phyloP scores from a whole-genome alignment of 1,140 invertebrate genomes.

The Drosophila ironensis region DNA sequence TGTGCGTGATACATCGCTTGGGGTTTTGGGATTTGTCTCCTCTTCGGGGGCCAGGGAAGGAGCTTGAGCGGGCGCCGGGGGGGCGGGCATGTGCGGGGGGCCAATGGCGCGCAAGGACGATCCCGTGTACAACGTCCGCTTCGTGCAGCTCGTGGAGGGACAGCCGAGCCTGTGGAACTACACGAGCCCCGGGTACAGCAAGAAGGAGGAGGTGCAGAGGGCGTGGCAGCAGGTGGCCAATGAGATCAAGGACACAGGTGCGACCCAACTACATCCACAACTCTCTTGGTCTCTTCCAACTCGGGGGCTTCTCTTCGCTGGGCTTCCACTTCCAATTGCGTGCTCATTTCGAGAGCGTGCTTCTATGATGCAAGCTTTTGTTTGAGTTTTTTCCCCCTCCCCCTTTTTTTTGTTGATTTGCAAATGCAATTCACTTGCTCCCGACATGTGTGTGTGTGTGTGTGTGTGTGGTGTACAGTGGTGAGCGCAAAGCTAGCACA shows the following conservation, averaged over 20 bases:
- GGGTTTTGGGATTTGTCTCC: background rate
- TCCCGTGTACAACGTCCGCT: slow-evolving; percentile 79
- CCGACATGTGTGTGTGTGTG: background rate
- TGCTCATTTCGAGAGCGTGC: slow-evolving; percentile 53
- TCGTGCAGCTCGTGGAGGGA: slow-evolving; percentile 73
- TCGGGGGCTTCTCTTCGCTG: slow-evolving; percentile 7
- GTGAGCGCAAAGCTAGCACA: too few species aligned
- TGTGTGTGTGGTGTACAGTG: background rate
- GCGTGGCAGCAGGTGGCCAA: slow-evolving; percentile 80
- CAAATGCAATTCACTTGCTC: background rate
- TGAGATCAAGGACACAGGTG: slow-evolving; percentile 78
- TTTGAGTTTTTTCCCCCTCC: too few species aligned
- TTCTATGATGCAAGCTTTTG: slow-evolving; percentile 56
- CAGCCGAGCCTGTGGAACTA: slow-evolving; percentile 75
- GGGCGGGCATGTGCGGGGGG: slow-evolving; percentile 50
- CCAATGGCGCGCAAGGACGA: slow-evolving; percentile 77
- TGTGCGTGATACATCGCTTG: background rate
- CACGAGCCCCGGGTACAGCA: slow-evolving; percentile 75
- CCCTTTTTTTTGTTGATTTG: background rate
- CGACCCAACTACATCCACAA: background rate
- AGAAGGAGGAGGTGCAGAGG: slow-evolving; percentile 76
- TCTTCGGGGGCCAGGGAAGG: background rate
- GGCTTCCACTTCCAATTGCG: slow-evolving; percentile 52
- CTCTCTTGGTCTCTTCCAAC: slow-evolving; percentile 19
- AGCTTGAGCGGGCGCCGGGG: background rate